phyloP scores from a whole-genome alignment of 2,888 invertebrate genomes.

The Drosophila kuntzei region DNA sequence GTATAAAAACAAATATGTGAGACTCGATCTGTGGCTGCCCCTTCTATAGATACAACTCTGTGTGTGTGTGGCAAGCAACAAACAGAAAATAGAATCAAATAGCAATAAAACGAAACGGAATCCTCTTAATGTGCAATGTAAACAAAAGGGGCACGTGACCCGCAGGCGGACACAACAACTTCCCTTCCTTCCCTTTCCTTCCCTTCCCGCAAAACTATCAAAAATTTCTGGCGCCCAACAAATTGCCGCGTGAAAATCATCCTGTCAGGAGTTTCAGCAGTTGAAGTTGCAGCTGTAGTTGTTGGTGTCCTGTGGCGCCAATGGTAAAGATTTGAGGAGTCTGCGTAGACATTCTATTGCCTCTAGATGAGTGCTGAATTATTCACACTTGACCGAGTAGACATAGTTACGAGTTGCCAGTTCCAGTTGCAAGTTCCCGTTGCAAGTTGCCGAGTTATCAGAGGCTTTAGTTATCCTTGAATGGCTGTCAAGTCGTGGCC shows the following conservation, averaged over 20 bases:
- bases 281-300: constrained; percentile 41
- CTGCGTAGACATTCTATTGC: constrained; percentile 24
- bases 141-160: constrained; percentile 84
- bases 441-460: constrained; percentile 20
- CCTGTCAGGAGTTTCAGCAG: constrained; percentile 29
- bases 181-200: background rate
- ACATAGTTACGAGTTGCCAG: constrained; percentile 12
- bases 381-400: constrained; percentile 50
- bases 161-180: constrained; percentile 39
- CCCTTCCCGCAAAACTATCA: background rate
- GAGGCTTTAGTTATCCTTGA: constrained; percentile 38
- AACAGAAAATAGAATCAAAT: constrained; percentile 76
- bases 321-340: background rate
- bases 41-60: background rate
- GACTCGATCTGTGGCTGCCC: constrained; percentile 53
- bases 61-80: constrained; percentile 43
- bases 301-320: constrained; percentile 44
- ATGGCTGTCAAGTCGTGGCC: constrained; percentile 57
- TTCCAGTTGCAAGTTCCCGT: constrained; percentile 15
- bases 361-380: constrained; percentile 36
- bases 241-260: constrained; percentile 67
- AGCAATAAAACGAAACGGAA: constrained; percentile 77
- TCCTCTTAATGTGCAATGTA: constrained; percentile 82
- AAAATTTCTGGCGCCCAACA: constrained; percentile 56
- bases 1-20: constrained; percentile 56